Evolutionary conservation across 2,113 vertebrate genomes (phyloP), one percentile per base, ranked within the genome.

Genomic region (Lycaon pictus): DNA sequence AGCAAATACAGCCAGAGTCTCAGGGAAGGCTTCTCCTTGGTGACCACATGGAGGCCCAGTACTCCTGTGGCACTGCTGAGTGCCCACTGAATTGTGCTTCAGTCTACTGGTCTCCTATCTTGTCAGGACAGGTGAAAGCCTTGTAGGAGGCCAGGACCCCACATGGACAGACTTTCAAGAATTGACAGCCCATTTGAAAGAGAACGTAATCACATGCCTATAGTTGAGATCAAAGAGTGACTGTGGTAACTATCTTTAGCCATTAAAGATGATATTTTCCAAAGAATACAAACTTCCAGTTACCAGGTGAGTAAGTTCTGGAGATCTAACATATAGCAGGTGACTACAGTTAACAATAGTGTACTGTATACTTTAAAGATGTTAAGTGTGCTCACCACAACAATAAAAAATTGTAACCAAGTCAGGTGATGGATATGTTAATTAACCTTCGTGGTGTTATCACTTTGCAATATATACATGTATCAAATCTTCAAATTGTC

Each of bases 231-330:
- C 48, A 62, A 48, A 43, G 7, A 65, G 11, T 32, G 72, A 74
- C 65, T 62, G 1, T 51, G 43, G 29, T 20, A 48, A 94, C 29
- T 43, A 89, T 56, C 43, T 89, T n/a, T 69, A 27, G 4, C 6
- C 43, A 74, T 32, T 63, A 93, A 53, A 92, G 51, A 35, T 79
- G 62, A 69, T 27, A 48, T n/a, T 96, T 95, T 63, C 12, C 71
- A 83, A 77, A 96, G 10, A 23, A 5, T 22, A 93, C 62, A 90
- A 60, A 19, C 3, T n/a, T 76, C 32, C 5, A 58, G 22, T 65
- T 60, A 32, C 8, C 58, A 89, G 37, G 69, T 53, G 53, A n/a
- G n/a, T 77, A 53, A 89, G 29, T 89, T 58, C 69, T 93, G 43
- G 53, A 20, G 11, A 71, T 53, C 37, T 77, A 79, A 58, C 12